Base-by-base conservation (phyloP, 2,888 invertebrate genomes). In the Himalopsyche tibetana region DNA sequence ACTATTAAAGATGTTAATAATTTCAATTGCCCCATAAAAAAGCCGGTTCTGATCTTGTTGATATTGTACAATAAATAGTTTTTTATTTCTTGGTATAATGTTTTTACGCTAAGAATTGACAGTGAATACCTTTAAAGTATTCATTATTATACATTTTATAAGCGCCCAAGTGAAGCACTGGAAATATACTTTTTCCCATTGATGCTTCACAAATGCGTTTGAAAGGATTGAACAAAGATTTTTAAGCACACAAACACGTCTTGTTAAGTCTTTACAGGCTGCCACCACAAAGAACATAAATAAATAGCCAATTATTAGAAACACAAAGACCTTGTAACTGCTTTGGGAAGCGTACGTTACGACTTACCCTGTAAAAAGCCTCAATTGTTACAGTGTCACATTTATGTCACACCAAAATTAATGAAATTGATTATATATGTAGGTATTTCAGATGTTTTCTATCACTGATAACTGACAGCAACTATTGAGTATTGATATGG, bases 281-380 rank as follows among this genome's bases (percentile, higher is more conserved):
- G 74, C 74, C 74, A 74, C 74, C 38, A 74, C 74, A 74, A 74
- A 74, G 74, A 74, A 74, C 28, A 74, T 74, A 74, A 74, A 74
- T 74, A 74, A 36, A 74, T 74, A 74, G 74, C 74, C 74, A 74
- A 74, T 74, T 74, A 74, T 74, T 74, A 74, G 74, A 38, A 74
- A 74, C 15, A 74, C 36, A 74, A 74, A 74, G 36, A 36, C 12
- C 38, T 15, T 28, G 38, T 74, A 74, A 74, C 74, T 12, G 74
- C 74, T 74, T 74, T 36, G 38, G 74, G 19, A 15, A 74, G 36
- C 38, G 38, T 15, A 38, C 38, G 38, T 74, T 74, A 74, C 38
- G 74, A 36, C 2, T 5, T 74, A 15, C 38, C 36, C 12, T 36
- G 28, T 74, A 12, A 36, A 74, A 74, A 36, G 63, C 63, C 63